Evolutionary conservation across 37 sponge, comb jelly and placozoan species (phyloP), one percentile per base, ranked within the genome.

Genomic region (Spongia lamella): DNA sequence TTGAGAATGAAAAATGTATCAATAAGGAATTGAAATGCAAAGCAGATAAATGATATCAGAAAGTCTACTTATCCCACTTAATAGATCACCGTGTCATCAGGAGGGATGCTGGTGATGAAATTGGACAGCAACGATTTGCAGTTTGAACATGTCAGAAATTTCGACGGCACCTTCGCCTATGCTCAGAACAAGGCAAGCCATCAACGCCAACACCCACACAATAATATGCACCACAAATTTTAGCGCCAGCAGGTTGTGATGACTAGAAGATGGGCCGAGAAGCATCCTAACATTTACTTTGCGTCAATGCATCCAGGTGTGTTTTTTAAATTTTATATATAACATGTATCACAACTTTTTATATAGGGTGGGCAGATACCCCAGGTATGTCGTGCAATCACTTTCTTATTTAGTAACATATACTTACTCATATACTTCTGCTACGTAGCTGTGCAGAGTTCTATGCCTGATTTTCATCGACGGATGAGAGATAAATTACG

Each of bases 241-340:
- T 80, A 89, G 85, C 88, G 96, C 35, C 96, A 96, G 78, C 96
- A 96, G 58, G 79, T 96, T 49, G 84, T 96, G 22, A 91, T 96
- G 89, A 75, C 70, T 0, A 80, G 87, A 56, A 56, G 49, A 19
- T 96, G 89, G 92, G 76, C 92, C 1, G 49, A 73, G 50, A 36
- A 56, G 38, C 78, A 86, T 40, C 77, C 79, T 0, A 84, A 83
- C 22, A 79, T 96, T 49, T 83, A 83, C 61, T 96, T 96, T 73
- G 79, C 82, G 9, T 68, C 96, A n/a, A 96, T 96, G 96, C 96
- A 96, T 40, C 96, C 96, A 29, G 93, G 93, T 79, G 58, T 9
- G 29, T 22, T 13, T 22, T 2, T 43, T 43, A 43, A 43, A 13
- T 9, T 13, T 9, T 43, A 43, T 11, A 26, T 57, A 26, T 57